Evolutionary conservation across 2,113 vertebrate species (phyloP), one percentile per base, ranked within the genome.

Genomic region (Rynchops niger): DNA sequence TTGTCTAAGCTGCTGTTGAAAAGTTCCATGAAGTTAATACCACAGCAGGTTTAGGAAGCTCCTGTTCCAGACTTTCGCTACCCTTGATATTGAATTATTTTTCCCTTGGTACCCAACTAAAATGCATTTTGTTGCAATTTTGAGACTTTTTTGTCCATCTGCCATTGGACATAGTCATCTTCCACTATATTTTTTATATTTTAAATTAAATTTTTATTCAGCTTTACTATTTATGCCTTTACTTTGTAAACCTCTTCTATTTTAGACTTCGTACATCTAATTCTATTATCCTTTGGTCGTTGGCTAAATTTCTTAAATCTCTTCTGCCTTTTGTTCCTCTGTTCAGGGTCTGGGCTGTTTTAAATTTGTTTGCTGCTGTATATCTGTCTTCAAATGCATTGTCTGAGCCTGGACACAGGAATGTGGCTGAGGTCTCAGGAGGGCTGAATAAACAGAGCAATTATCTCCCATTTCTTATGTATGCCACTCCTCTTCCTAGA

Each of bases 21-120:
- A 96, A 82, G 70, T 93, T 93, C 52, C 70, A 34, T 62, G n/a
- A 90, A 92, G 71, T 83, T 96, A 88, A 30, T 93, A 78, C 53
- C 40, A 49, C 63, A 58, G 82, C 26, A 59, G 23, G 36, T 85
- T 85, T 88, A 73, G 65, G 93, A 73, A 88, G 59, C 59, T 59
- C 12, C 85, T 80, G 19, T 90, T 93, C 43, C 45, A 61, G 25
- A 82, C 58, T 77, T 96, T 78, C 45, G 32, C 49, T 53, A 22
- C n/a, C 27, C 42, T 72, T 85, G 42, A 36, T 55, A 65, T 5
- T 79, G 73, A 82, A 47, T 90, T 82, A 52, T 92, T 88, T 96
- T 93, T 29, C 70, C 53, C 45, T 80, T 87, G 56, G 26, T 80
- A 80, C 49, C 19, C 66, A 80, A 58, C 25, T 85, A 62, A 85